These are phyloP conservation scores for Elegia similella DNA, from an alignment of 2,888 invertebrate species.

Conservation along the genomic window DNA sequence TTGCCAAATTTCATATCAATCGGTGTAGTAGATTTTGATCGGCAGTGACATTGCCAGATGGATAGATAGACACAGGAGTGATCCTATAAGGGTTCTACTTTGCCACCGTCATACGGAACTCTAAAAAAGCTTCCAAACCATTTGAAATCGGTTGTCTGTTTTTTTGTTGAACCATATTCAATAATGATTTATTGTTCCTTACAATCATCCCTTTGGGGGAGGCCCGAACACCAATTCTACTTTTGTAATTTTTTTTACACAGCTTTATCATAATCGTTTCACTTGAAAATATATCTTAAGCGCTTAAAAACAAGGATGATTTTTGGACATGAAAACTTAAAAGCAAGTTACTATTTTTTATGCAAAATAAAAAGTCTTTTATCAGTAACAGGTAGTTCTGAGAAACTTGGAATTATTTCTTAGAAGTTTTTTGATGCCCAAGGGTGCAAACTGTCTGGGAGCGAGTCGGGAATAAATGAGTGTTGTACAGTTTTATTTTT, in stretches of 20 bases:
- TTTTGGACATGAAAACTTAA: neutral
- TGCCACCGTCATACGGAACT: neutral
- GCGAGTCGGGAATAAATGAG: neutral
- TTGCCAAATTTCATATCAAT: too few species aligned
- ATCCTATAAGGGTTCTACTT: too few species aligned
- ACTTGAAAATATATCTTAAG: neutral
- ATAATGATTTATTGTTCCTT: constrained; percentile 1
- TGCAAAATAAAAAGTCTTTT: constrained; percentile 13
- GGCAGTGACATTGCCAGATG: too few species aligned
- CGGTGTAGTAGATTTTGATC: too few species aligned
- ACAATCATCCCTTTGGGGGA: neutral
- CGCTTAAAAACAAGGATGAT: neutral
- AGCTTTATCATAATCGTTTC: neutral
- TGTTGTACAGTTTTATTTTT: neutral
- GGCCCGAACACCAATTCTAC: neutral
- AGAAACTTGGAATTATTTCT: constrained; percentile 31
- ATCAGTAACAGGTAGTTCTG: constrained; percentile 33
- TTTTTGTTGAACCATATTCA: neutral
- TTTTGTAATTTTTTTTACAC: constrained; percentile 5
- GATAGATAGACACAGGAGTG: too few species aligned
- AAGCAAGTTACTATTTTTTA: constrained; percentile 21
- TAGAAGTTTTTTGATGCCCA: constrained; percentile 26
- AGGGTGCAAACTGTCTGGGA: constrained; percentile 1
- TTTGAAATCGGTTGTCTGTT: neutral
- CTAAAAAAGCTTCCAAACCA: neutral